Evolutionary conservation across 2,888 invertebrate species (phyloP).

Genomic region (Phalangium opilio): DNA sequence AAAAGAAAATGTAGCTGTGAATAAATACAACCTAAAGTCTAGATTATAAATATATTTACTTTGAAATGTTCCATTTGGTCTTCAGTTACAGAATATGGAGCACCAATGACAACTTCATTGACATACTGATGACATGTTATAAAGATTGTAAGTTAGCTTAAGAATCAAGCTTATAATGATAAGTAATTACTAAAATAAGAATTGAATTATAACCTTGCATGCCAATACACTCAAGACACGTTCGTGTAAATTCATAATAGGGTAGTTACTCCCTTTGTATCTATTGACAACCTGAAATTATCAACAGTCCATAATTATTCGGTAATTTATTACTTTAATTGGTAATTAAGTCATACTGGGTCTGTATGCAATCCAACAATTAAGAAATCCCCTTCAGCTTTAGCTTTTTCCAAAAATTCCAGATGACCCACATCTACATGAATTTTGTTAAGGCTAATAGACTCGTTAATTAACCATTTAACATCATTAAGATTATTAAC

Average conservation of each 20-base stretch:
- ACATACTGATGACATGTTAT: too few relatives aligned
- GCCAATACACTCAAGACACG: conserved; percentile 89
- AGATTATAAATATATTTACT: conserved; percentile 17
- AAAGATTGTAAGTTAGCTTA: too few relatives aligned
- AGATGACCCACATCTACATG: conserved; percentile 74
- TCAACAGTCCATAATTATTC: too few relatives aligned
- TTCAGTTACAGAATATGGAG: conserved; percentile 80
- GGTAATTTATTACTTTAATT: too few relatives aligned
- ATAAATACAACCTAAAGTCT: too few relatives aligned
- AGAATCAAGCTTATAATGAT: too few relatives aligned
- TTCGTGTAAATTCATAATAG: conserved; percentile 98
- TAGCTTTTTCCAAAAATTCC: conserved; percentile 82
- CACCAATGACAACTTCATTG: conserved; percentile 95
- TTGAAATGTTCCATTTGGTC: conserved; percentile 91
- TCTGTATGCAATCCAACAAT: conserved; percentile 87
- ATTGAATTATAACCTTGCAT: too few relatives aligned
- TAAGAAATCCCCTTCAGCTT: conserved; percentile 77
- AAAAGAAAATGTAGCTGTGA: too few relatives aligned
- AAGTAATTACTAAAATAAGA: too few relatives aligned
- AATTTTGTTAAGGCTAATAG: background rate
- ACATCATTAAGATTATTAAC: conserved; percentile 1
- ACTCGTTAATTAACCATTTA: background rate
- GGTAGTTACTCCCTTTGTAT: conserved; percentile 87
- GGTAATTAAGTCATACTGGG: conserved; percentile 40
- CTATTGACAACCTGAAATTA: conserved; percentile 49